Percentiles rank a stretch among this genome's conserved stretches.
These are phyloP conservation scores for Hyphantria cunea DNA, from an alignment of 1,140 invertebrate species.

Conservation along the genomic window DNA sequence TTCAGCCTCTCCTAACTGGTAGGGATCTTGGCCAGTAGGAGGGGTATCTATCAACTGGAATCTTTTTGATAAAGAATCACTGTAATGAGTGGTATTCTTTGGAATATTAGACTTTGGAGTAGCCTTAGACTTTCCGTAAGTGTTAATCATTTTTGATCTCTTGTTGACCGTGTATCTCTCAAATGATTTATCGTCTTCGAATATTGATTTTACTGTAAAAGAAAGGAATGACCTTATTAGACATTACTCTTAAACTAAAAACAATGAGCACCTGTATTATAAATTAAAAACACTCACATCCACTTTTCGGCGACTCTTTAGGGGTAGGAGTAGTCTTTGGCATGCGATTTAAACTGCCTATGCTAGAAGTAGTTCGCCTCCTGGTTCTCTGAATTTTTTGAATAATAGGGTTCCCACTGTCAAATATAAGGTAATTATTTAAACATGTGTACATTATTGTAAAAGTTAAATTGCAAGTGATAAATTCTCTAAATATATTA, in stretches of 20 bases:
- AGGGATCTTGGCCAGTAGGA: constrained; percentile 71
- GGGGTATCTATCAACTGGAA: constrained; percentile 69
- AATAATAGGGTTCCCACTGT: constrained; percentile 59
- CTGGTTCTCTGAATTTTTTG: constrained; percentile 63
- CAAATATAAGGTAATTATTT: no score
- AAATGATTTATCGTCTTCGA: constrained; percentile 39
- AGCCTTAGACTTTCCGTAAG: constrained; percentile 55
- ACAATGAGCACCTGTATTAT: background rate
- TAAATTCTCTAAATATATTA: constrained; percentile 28
- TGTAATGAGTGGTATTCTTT: constrained; percentile 50
- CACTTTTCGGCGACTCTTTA: constrained; percentile 48
- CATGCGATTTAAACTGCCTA: constrained; percentile 58
- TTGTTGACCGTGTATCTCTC: constrained; percentile 58
- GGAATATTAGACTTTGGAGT: constrained; percentile 27
- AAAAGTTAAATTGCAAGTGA: no score
- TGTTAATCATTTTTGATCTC: constrained; percentile 68
- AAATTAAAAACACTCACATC: constrained; percentile 35
- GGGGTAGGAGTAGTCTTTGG: constrained; percentile 38
- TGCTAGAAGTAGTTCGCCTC: constrained; percentile 46
- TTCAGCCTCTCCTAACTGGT: constrained; percentile 69
- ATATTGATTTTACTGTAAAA: constrained; percentile 37
- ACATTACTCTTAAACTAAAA: background rate
- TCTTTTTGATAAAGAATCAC: constrained; percentile 63
- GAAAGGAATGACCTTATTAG: background rate
- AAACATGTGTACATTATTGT: no score